Evolutionary conservation across 2,888 invertebrate species (phyloP), one percentile per base, ranked within the genome.

Genomic region (Drosophila mimetica): DNA sequence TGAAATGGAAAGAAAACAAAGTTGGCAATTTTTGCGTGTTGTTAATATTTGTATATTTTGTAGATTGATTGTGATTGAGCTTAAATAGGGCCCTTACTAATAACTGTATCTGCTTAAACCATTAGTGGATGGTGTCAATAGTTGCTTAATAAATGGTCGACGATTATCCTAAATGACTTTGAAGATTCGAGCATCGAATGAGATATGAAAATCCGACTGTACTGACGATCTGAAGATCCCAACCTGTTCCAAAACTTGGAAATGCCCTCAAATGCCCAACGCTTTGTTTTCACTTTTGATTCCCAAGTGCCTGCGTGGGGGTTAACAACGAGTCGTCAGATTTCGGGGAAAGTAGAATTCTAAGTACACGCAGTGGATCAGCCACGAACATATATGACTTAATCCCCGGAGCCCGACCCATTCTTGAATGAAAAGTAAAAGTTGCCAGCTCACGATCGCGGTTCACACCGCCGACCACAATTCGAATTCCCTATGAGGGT

Each of bases 361-460:
- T 86, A 71, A 67, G 82, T 82, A 73, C 79, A 8, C 28, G 34
- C 32, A 4, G 16, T 4, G 61, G 71, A 67, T 58, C 60, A 30
- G 54, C 44, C 39, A 4, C 11, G 4, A 5, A 4, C 5, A 46
- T 22, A 46, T 22, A 74, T 80, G 80, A 77, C 65, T 83, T 76
- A 76, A 82, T 73, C 65, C 58, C 58, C 63, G 57, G 79, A 64
- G 58, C 55, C 63, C 60, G 58, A 41, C 69, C 46, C 69, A 76
- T 86, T 84, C 87, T 81, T 77, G 73, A 71, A 81, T 77, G 71
- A 57, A 84, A 84, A 84, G 84, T 87, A 84, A 84, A 84, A 84
- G 87, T 79, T 79, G 79, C 66, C 69, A 70, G 41, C 74, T 73
- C 75, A 82, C 69, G 76, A 77, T 42, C 71, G 65, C 11, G 11